phyloP scores from a whole-genome alignment of 2,113 vertebrate species.

The Terrapene triunguis region DNA sequence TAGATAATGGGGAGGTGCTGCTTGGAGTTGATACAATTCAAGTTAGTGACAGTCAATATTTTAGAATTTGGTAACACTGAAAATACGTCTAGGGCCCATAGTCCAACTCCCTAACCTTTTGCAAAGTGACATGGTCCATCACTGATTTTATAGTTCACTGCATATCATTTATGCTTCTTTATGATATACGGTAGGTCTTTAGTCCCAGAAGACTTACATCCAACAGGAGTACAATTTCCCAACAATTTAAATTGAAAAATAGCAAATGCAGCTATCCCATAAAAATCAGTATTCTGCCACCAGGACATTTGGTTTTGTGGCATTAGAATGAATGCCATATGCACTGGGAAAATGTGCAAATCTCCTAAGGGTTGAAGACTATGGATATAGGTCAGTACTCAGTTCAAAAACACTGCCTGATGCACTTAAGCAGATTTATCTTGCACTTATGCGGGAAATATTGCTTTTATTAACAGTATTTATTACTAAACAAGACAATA shows the following conservation, averaged over 20 bases:
- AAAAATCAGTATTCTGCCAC: slow-evolving; percentile 42
- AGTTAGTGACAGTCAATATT: rapidly evolving
- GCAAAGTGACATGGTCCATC: neutral
- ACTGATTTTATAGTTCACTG: neutral
- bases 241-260: neutral
- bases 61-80: neutral
- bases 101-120: neutral
- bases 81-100: neutral
- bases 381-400: neutral
- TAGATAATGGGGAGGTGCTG: neutral
- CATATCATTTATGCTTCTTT: neutral
- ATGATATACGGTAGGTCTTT: neutral
- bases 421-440: neutral
- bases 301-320: neutral
- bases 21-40: neutral
- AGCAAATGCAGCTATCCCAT: neutral
- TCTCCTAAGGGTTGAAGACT: neutral
- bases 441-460: neutral
- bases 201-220: neutral
- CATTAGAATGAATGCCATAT: neutral
- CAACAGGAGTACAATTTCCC: neutral
- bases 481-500: neutral
- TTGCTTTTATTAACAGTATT: neutral
- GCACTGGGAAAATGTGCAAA: neutral
- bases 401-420: neutral